Percentiles rank a stretch among this genome's conserved stretches.
These are phyloP conservation scores for Vanacampus margaritifer DNA, from an alignment of 2,113 vertebrate species.

Conservation along the genomic window DNA sequence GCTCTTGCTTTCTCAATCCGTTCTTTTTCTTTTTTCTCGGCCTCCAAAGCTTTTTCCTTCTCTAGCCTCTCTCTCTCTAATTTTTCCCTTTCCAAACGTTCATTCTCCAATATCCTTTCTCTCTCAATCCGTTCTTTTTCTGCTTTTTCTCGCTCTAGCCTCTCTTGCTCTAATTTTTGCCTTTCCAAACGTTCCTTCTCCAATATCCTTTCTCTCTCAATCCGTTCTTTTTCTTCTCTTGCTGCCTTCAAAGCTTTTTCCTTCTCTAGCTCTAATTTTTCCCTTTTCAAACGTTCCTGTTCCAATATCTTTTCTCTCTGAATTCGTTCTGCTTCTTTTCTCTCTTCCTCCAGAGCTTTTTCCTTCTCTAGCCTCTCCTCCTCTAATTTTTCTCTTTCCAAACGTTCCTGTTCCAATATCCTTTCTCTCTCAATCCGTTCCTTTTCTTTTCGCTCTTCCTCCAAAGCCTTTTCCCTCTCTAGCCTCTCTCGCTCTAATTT, in stretches of 20 bases:
- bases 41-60: slow-evolving; percentile 23
- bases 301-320: slow-evolving; percentile 32
- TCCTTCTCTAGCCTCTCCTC: slow-evolving; percentile 5
- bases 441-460: slow-evolving; percentile 27
- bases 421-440: not conserved
- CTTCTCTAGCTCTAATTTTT: slow-evolving; percentile 24
- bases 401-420: slow-evolving; percentile 11
- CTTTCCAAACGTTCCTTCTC: slow-evolving; percentile 21
- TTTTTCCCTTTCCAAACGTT: slow-evolving; percentile 26
- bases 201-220: not conserved
- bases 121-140: slow-evolving; percentile 35
- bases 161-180: slow-evolving; percentile 19
- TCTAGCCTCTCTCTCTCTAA: slow-evolving; percentile 30
- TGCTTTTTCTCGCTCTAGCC: slow-evolving; percentile 3
- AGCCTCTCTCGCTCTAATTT: slow-evolving; percentile 6
- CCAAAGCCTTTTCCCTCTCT: slow-evolving; percentile 35
- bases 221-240: slow-evolving; percentile 1
- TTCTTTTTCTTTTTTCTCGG: slow-evolving; percentile 11
- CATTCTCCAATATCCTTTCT: slow-evolving; percentile 29
- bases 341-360: not conserved
- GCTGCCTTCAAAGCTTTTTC: slow-evolving; percentile 32
- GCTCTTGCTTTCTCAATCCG: not conserved
- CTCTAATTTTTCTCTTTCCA: slow-evolving; percentile 19
- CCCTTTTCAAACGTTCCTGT: slow-evolving; percentile 19
- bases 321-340: slow-evolving; percentile 29